A percentile compares a stretch with the other conserved stretches of the same genome.
These are phyloP conservation scores for Poeciliopsis turrubarensis DNA, from an alignment of 2,113 vertebrate species.

Conservation along the genomic window DNA sequence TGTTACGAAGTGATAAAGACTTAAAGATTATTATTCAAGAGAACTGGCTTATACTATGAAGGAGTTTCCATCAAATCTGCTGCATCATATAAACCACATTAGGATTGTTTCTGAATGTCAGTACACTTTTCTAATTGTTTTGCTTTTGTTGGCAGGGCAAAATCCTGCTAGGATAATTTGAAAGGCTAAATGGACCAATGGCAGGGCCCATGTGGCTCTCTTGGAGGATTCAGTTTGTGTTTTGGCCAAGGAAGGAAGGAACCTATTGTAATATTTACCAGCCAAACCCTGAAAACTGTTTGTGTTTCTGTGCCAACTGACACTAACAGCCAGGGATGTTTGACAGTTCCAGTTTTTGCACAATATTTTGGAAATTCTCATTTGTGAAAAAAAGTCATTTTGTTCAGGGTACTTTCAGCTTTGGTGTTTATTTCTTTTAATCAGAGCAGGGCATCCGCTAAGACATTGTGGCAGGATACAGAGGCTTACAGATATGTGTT, in stretches of 20 bases:
- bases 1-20: conserved; percentile 22
- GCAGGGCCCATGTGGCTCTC: conserved; percentile 5
- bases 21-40: conserved; percentile 2
- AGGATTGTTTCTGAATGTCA: conserved; percentile 13
- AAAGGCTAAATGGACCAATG: conserved; percentile 18
- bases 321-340: conserved; percentile 12
- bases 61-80: neutral
- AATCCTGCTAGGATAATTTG: conserved; percentile 37
- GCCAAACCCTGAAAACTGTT: conserved; percentile 29
- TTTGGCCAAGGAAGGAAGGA: conserved; percentile 26
- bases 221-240: conserved; percentile 16
- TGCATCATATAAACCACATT: neutral
- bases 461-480: no score
- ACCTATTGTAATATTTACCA: conserved; percentile 33
- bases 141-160: conserved; percentile 23
- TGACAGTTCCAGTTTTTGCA: no score
- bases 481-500: no score
- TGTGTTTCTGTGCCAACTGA: conserved; percentile 28
- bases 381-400: neutral
- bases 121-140: conserved; percentile 17
- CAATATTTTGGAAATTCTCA: neutral
- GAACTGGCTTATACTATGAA: neutral
- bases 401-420: neutral
- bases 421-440: no score
- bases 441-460: no score